Base-by-base conservation (phyloP, 2,113 vertebrate species). In the Brachypteracias leptosomus region DNA sequence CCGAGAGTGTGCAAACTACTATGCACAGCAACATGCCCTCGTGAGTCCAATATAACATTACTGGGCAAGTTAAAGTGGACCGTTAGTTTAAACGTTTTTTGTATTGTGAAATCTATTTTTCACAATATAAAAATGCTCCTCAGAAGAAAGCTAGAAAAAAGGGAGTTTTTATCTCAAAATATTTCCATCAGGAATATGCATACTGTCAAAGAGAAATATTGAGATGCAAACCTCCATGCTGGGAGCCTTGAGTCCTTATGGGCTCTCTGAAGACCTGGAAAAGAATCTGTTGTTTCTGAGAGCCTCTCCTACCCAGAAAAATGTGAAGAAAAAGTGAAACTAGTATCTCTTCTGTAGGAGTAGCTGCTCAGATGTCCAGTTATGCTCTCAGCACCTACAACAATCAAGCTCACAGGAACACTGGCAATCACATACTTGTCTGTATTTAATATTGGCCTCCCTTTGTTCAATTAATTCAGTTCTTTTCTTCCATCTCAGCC, bases 391-490 rank as follows among this genome's bases (percentile, higher is more conserved):
- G 59, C 92, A 70, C 84, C 54, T 91, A 55, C 58, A 90, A 77
- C 90, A 74, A 81, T 75, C 75, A 95, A 91, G 72, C 38, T 82
- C 67, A 65, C 29, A 88, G 83, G 81, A 95, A 77, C 49, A 82
- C 1, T 96, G 92, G 91, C 71, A 95, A 87, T 38, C 44, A 93
- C 76, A 82, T 47, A 63, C 63, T 90, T 85, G 35, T 85, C 42
- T 20, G 42, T 70, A 65, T 77, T 94, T 90, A 93, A 80, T 84
- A 86, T 47, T 21, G 20, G 21, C 17, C 65, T 95, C 80, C 52
- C 21, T 71, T 89, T 85, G 80, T 81, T 95, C 66, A n/a, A 38
- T 91, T 87, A 90, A 88, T 95, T 96, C 59, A 85, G 18, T 83
- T 87, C 36, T 73, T 26, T 40, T 95, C 49, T 94, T 82, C 92